Evolutionary conservation across 2,888 invertebrate species (phyloP).

Genomic region (Anaspis maculata): DNA sequence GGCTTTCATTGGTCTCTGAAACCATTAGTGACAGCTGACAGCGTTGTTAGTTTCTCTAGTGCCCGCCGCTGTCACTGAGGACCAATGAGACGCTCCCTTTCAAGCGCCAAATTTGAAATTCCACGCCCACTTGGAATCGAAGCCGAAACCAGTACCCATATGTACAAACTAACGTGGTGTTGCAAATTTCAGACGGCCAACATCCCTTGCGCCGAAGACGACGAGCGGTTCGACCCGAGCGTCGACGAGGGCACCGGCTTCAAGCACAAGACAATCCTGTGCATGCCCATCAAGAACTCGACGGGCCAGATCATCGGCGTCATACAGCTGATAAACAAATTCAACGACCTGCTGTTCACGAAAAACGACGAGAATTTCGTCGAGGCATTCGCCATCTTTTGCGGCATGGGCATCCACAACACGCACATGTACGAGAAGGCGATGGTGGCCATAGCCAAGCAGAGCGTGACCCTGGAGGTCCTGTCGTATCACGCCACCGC

Average conservation of each 20-base stretch:
- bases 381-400: slow-evolving; percentile 95
- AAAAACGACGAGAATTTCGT: slow-evolving; percentile 95
- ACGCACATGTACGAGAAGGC: slow-evolving; percentile 97
- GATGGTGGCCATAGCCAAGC: slow-evolving; percentile 91
- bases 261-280: slow-evolving; percentile 81
- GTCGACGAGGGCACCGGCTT: slow-evolving; percentile 79
- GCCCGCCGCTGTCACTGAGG: no score
- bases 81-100: no score
- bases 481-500: slow-evolving; percentile 94
- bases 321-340: slow-evolving; percentile 87
- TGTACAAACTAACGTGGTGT: no score
- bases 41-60: no score
- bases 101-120: no score
- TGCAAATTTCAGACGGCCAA: slow-evolving; percentile 92
- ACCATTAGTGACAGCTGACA: no score
- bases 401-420: slow-evolving; percentile 95
- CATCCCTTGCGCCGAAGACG: slow-evolving; percentile 83
- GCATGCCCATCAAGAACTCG: slow-evolving; percentile 95
- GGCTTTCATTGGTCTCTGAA: no score
- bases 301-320: slow-evolving; percentile 88
- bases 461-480: slow-evolving; percentile 89
- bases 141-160: no score
- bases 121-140: no score
- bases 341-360: slow-evolving; percentile 82
- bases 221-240: slow-evolving; percentile 77